A percentile compares a stretch with the other conserved stretches of the same genome.
These are phyloP conservation scores for Agonopterix heracliana DNA, from an alignment of 2,888 invertebrate species.

Conservation along the genomic window DNA sequence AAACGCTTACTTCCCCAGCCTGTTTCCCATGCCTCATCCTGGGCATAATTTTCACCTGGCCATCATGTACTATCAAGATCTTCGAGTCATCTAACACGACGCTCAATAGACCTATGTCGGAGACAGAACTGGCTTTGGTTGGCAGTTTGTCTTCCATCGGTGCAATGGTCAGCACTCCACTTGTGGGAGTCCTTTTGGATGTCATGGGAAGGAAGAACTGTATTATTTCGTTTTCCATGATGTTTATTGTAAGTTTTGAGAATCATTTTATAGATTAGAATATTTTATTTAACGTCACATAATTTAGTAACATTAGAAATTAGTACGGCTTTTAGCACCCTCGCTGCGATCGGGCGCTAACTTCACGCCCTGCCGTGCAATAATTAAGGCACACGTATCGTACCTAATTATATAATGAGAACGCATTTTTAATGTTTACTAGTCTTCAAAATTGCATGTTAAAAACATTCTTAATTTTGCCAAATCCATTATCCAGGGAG, in stretches of 20 bases:
- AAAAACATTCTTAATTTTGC: too few relatives aligned
- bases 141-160: slow-evolving; percentile 48
- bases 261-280: neutral
- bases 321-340: too few relatives aligned
- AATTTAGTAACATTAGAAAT: too few relatives aligned
- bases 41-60: slow-evolving; percentile 50
- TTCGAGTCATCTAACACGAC: slow-evolving; percentile 48
- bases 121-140: slow-evolving; percentile 39
- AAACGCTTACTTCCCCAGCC: slow-evolving; percentile 23
- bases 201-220: slow-evolving; percentile 42
- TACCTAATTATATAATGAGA: too few relatives aligned
- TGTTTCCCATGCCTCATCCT: slow-evolving; percentile 41
- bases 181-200: slow-evolving; percentile 34
- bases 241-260: slow-evolving; percentile 35
- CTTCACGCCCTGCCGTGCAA: too few relatives aligned
- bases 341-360: too few relatives aligned
- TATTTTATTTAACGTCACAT: too few relatives aligned
- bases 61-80: slow-evolving; percentile 42
- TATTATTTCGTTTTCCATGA: slow-evolving; percentile 25
- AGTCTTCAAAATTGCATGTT: too few relatives aligned
- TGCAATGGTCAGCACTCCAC: slow-evolving; percentile 37
- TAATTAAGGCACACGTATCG: too few relatives aligned
- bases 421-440: too few relatives aligned
- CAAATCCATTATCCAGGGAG: too few relatives aligned
- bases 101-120: slow-evolving; percentile 44